Evolutionary conservation across 2,888 invertebrate species (phyloP).

Genomic region (Eledona agricola): DNA sequence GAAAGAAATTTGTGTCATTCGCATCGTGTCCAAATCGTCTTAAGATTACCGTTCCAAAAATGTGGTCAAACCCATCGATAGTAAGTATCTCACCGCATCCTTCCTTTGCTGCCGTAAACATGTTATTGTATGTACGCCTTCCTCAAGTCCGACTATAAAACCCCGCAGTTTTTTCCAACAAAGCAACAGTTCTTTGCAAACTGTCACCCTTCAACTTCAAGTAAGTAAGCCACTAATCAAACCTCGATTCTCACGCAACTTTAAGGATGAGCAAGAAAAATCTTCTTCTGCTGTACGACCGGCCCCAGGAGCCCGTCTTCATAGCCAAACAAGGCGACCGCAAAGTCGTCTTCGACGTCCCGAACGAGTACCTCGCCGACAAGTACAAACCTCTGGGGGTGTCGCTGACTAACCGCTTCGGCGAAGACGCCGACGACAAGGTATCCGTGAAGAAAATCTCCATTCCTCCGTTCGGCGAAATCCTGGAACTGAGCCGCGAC

Average conservation of each 20-base stretch:
- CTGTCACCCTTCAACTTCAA: too few species aligned
- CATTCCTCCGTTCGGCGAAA: constrained; percentile 68
- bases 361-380: constrained; percentile 67
- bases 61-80: too few species aligned
- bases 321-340: constrained; percentile 74
- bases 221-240: too few species aligned
- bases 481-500: constrained; percentile 68
- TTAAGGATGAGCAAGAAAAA: constrained; percentile 15
- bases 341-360: constrained; percentile 69
- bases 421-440: constrained; percentile 64
- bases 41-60: too few species aligned
- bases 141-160: too few species aligned
- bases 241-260: neutral
- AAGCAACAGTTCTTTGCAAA: too few species aligned
- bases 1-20: too few species aligned
- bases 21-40: too few species aligned
- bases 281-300: constrained; percentile 72
- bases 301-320: constrained; percentile 79
- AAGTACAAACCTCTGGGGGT: constrained; percentile 68
- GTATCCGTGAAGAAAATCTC: constrained; percentile 66
- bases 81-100: too few species aligned
- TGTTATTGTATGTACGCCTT: too few species aligned
- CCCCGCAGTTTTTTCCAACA: too few species aligned
- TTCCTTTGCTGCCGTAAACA: too few species aligned
- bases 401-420: constrained; percentile 70